phyloP scores from a whole-genome alignment of 2,797 vertebrate species.

The Hylomyscus alleni region DNA sequence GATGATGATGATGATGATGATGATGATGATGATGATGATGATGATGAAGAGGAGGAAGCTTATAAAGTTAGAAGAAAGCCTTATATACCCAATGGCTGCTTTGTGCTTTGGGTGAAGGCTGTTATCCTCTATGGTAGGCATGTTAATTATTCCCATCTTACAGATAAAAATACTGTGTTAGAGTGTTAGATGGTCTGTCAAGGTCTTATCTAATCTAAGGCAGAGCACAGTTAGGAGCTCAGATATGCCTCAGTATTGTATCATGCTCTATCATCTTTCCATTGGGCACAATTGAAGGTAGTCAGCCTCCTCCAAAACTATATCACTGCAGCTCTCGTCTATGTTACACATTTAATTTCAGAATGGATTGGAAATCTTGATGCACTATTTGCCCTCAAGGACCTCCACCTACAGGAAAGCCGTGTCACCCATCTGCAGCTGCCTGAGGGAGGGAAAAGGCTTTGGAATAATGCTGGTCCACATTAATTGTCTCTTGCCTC shows the following conservation, averaged over 20 bases:
- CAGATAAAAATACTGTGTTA: neutral
- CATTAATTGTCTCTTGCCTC: slow-evolving; percentile 19
- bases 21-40: too few relatives aligned
- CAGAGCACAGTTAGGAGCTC: neutral
- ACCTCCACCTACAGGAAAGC: slow-evolving; percentile 1
- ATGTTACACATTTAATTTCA: slow-evolving; percentile 36
- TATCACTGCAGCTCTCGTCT: neutral
- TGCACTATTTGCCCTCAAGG: slow-evolving; percentile 46
- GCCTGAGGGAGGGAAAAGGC: neutral
- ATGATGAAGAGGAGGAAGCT: too few relatives aligned
- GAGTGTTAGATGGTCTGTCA: neutral
- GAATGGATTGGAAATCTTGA: neutral
- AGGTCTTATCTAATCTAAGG: neutral
- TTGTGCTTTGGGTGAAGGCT: neutral
- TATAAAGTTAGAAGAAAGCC: neutral
- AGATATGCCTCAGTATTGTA: neutral
- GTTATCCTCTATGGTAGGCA: neutral
- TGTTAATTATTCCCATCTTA: neutral
- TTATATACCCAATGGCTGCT: neutral
- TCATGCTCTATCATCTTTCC: neutral
- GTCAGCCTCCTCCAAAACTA: neutral
- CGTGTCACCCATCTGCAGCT: neutral
- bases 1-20: neutral
- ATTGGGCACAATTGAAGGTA: neutral
- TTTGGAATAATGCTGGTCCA: slow-evolving; percentile 35